phyloP scores from a whole-genome alignment of 2,113 vertebrate species.

The Cheilinus undulatus region DNA sequence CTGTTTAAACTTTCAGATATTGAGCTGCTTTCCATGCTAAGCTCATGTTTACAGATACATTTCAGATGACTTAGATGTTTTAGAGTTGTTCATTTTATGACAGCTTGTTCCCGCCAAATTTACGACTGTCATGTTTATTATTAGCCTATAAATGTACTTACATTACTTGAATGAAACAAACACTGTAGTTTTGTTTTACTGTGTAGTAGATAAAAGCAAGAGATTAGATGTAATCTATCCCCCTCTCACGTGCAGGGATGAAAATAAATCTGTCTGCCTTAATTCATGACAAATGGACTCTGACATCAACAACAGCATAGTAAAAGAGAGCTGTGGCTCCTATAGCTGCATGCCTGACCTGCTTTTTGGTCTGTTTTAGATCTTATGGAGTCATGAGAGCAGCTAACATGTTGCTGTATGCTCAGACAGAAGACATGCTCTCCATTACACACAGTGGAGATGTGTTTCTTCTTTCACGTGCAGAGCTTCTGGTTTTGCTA shows the following conservation, averaged over 20 bases:
- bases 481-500: background rate
- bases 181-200: background rate
- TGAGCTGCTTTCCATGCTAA: too few relatives aligned
- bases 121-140: too few relatives aligned
- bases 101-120: too few relatives aligned
- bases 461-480: background rate
- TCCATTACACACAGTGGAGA: background rate
- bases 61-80: too few relatives aligned
- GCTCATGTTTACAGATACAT: too few relatives aligned
- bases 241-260: background rate
- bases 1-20: too few relatives aligned
- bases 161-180: constrained; percentile 1
- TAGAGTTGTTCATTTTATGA: too few relatives aligned
- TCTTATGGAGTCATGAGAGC: background rate
- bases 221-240: background rate
- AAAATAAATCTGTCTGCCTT: constrained; percentile 30
- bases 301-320: background rate
- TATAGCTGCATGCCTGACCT: constrained; percentile 19
- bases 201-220: background rate
- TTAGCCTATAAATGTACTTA: background rate
- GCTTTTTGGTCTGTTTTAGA: constrained; percentile 5
- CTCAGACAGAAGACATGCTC: too few relatives aligned
- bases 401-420: background rate
- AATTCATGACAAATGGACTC: background rate
- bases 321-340: background rate